These are phyloP conservation scores for Ctenoplectra terminalis DNA, from an alignment of 1,140 invertebrate species.

Conservation along the genomic window DNA sequence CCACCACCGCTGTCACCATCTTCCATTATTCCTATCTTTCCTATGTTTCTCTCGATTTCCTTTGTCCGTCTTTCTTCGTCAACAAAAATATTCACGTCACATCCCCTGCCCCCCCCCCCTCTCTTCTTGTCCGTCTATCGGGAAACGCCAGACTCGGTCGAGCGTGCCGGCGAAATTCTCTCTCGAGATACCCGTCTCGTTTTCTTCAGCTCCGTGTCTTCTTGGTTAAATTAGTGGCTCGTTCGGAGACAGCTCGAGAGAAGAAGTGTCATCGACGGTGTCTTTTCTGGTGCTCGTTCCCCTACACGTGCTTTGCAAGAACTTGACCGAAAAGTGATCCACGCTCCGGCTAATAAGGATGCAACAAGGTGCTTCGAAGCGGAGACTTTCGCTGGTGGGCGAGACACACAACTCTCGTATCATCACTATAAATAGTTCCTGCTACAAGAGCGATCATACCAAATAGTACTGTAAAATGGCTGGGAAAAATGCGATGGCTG, in stretches of 20 bases:
- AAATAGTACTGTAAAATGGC: constrained; percentile 75
- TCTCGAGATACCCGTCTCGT: constrained; percentile 12
- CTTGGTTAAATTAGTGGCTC: constrained; percentile 7
- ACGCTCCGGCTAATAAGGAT: background rate
- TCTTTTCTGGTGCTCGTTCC: constrained; percentile 11
- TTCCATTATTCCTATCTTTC: constrained; percentile 3
- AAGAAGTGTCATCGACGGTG: constrained; percentile 6
- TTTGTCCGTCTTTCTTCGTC: constrained; percentile 13
- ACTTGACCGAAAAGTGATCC: background rate
- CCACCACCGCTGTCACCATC: constrained; percentile 15
- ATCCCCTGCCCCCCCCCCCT: too few species aligned
- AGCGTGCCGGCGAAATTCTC: constrained; percentile 41
- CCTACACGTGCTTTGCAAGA: background rate
- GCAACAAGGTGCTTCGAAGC: constrained; percentile 5
- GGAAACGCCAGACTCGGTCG: constrained; percentile 42
- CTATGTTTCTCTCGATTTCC: constrained; percentile 8
- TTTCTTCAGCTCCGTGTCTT: background rate
- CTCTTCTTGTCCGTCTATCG: constrained; percentile 45
- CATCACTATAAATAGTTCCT: constrained; percentile 77
- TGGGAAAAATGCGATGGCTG: constrained; percentile 46
- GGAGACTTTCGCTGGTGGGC: constrained; percentile 53
- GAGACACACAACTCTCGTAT: constrained; percentile 30
- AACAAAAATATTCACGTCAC: constrained; percentile 19
- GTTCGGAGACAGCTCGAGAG: background rate
- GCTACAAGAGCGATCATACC: constrained; percentile 79